Evolutionary conservation across 2,888 invertebrate species (phyloP), one percentile per base, ranked within the genome.

Genomic region (Pherbina coryleti): DNA sequence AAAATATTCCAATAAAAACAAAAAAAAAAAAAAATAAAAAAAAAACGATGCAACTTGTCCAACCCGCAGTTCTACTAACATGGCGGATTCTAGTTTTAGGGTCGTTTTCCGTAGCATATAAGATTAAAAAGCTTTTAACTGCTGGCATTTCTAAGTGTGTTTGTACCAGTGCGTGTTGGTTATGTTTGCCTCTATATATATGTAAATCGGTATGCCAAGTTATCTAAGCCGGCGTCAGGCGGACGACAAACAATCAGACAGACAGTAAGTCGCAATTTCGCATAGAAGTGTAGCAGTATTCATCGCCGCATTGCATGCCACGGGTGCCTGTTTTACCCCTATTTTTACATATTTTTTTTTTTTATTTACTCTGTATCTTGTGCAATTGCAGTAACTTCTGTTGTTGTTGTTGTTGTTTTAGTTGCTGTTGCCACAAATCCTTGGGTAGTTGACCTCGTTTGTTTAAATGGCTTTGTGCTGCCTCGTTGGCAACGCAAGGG

Each of bases 401-500:
- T 64, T 64, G 28, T 17, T 64, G 17, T 64, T 64, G 31, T 17
- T 64, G 25, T 14, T 64, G 64, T 28, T 53, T 1, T 2, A 31
- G n/a, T 14, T n/a, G 67, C 44, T 44, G 60, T 62, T 44, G 66
- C 22, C 34, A 44, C 44, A 73, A 37, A 75, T 75, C 66, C 75
- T 67, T 67, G 55, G 67, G 75, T 67, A 75, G 75, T 75, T 75
- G 75, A 67, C 75, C 75, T 67, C 75, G 67, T 75, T 75, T 75
- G 57, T 75, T 75, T 55, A 67, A 75, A 75, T 62, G 73, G 62
- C 51, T 75, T 49, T 67, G 55, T 51, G 55, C 51, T 25, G 60
- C 28, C n/a, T 28, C 25, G 28, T 37, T 37, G 37, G 7, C 37
- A 37, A 37, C 3, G 67, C n/a, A n/a, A 67, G 49, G 49, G 67